Evolutionary conservation across 2,888 invertebrate genomes (phyloP), one percentile per base, ranked within the genome.

Genomic region (Hermaeophaga mercurialis): DNA sequence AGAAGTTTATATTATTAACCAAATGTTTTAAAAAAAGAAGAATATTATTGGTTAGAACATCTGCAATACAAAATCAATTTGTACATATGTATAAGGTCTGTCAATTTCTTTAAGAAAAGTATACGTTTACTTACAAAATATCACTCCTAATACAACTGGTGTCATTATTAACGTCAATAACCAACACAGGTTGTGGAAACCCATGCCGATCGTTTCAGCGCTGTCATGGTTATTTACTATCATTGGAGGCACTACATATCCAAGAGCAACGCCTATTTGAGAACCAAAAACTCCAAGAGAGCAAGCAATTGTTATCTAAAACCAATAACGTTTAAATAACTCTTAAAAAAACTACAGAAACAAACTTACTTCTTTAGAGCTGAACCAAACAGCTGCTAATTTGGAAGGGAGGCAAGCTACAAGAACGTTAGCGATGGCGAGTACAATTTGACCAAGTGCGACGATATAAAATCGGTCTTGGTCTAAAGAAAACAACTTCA

Each of bases 351-450:
- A 24, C 19, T 12, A 14, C 14, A 1, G 22, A 12, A 31, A 5
- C 45, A 22, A 22, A 49, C 94, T 94, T 14, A 96, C 95, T 80
- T 96, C 92, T 70, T 92, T 88, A 0, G 92, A 88, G 1, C 96
- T 95, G 75, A 98, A 98, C 97, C 97, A 98, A 36, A 95, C 92
- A 0, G 96, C 95, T 0, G 97, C 96, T 63, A 97, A 79, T 41
- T 89, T 80, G 0, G 97, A 90, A 0, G 97, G 96, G 47, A 97
- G 84, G 64, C 93, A 92, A 33, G 97, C 80, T 54, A 96, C 88
- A 79, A 94, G 96, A 14, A 94, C 88, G 79, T 96, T 95, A 18
- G 95, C 90, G n/a, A 88, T 71, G 1, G 89, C 90, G 56, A 89
- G 87, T 63, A 96, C 80, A 0, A 91, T 87, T 80, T 98, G 97